Conservation (phyloP, 2,797 vertebrate genomes). For the Gallirallus australis region DNA sequence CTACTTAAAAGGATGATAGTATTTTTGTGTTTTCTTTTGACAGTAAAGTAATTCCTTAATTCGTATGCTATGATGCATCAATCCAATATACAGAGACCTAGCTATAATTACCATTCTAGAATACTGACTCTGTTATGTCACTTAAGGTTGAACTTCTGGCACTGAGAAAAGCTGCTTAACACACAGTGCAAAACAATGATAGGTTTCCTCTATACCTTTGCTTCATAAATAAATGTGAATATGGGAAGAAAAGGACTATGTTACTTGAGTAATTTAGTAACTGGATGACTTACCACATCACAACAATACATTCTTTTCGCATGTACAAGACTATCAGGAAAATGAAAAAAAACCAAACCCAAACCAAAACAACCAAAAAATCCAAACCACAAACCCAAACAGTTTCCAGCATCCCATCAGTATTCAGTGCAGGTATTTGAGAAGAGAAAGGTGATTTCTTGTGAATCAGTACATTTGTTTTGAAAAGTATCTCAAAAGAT, state of each 20-base stretch:
- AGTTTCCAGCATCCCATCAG: neutral
- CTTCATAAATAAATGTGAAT: neutral
- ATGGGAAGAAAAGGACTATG: neutral
- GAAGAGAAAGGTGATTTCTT: constrained; percentile 10
- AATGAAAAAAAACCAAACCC: neutral
- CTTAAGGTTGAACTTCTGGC: neutral
- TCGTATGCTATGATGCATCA: neutral
- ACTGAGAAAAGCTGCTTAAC: neutral
- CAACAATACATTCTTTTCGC: neutral
- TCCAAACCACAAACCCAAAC: rapidly evolving
- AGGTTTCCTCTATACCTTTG: neutral
- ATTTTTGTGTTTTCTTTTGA: neutral
- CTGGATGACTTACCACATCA: neutral
- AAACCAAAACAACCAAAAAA: neutral
- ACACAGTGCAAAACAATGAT: neutral
- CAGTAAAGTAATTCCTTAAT: neutral
- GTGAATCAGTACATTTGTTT: constrained; percentile 17
- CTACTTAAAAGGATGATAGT: neutral
- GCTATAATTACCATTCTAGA: neutral
- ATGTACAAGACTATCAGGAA: neutral
- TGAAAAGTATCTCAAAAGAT: constrained; percentile 29
- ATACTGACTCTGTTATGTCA: neutral
- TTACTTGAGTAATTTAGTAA: neutral
- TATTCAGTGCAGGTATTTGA: neutral
- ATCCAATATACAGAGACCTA: neutral